phyloP scores from a whole-genome alignment of 2,797 vertebrate species.

The Pseudopleuronectes americanus region DNA sequence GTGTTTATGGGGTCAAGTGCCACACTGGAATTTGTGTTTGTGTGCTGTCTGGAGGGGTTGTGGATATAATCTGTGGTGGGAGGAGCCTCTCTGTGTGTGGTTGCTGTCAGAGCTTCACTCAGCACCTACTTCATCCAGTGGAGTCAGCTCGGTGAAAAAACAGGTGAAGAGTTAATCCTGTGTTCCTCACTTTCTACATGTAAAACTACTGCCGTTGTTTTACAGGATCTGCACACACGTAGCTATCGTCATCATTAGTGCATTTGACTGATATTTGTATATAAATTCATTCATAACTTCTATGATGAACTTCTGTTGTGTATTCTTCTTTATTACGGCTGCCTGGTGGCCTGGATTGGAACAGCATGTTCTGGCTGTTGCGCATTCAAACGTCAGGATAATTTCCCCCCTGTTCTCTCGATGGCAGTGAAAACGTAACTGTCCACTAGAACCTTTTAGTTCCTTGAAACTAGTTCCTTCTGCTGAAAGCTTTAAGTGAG shows the following conservation, averaged over 20 bases:
- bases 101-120: constrained; percentile 32
- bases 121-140: constrained; percentile 44
- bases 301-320: too few species aligned
- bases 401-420: too few species aligned
- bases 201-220: neutral
- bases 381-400: too few species aligned
- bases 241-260: neutral
- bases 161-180: neutral
- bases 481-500: too few species aligned
- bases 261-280: too few species aligned
- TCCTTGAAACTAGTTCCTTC: too few species aligned
- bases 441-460: too few species aligned
- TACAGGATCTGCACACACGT: neutral
- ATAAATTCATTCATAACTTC: too few species aligned
- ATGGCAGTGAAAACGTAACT: too few species aligned
- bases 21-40: constrained; percentile 28
- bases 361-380: too few species aligned
- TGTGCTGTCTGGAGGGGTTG: constrained; percentile 15
- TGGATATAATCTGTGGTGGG: constrained; percentile 23
- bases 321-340: too few species aligned
- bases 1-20: neutral
- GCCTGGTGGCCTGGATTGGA: too few species aligned
- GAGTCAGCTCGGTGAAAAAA: neutral
- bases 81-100: constrained; percentile 20
- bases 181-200: constrained; percentile 4